Base-by-base conservation (phyloP, 2,888 invertebrate species). In the Margaritifera margaritifera region DNA sequence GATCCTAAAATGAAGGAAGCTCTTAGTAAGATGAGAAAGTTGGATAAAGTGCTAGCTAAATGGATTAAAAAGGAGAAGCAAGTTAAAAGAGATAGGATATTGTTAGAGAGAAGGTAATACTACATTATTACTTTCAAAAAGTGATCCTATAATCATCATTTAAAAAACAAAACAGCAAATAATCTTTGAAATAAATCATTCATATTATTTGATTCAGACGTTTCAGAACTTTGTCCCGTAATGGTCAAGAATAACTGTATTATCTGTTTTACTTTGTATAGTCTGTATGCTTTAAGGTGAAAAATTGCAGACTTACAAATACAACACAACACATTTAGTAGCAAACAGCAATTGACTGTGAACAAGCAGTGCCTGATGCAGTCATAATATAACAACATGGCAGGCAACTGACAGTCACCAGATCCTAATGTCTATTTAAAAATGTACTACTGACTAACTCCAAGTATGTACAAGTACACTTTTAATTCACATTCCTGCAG, bases 21-120 rank as follows among this genome's bases (percentile, higher is more conserved):
- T 54, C 82, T 87, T 31, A 74, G 87, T 15, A 88, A 88, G 71
- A 88, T 89, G 88, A 82, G 84, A 57, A 89, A 88, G 73, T 79
- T 87, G 6, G 88, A 89, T 70, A 79, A 81, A 69, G 85, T 89
- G 56, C 77, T 89, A 52, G 69, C 75, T 19, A 86, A 86, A 68
- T 84, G 85, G 66, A 73, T 87, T 19, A 83, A 82, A 66, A 74
- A 78, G 72, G 89, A 89, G 68, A 86, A 80, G 62, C 84, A 85
- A 67, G 88, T 89, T 6, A 89, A 89, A 68, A 77, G 83, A 65
- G 86, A 88, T 20, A 80, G 88, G 60, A 82, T 89, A 50, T 64
- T 86, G 22, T 75, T 89, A 42, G 85, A 87, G 65, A 84, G 80
- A 74, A 81, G 85, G 88, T 87, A 69, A 68, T 67, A 52, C 19